These are phyloP conservation scores for Lagopus muta DNA, from an alignment of 2,113 vertebrate genomes.

Conservation along the genomic window DNA sequence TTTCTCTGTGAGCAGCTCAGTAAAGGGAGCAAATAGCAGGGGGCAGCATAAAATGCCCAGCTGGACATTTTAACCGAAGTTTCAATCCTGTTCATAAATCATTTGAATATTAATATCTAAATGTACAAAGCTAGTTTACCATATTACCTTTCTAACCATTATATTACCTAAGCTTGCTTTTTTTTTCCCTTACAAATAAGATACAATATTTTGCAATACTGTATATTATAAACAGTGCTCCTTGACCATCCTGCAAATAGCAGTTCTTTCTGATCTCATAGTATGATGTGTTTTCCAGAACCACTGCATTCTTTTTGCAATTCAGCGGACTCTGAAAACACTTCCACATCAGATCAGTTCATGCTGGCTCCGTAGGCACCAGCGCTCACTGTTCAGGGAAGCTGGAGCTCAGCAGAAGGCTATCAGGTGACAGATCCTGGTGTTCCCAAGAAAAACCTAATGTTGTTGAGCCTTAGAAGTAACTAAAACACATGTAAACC, in stretches of 20 bases:
- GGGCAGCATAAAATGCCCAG: not conserved
- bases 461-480: conserved; percentile 7
- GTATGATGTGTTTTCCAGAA: not conserved
- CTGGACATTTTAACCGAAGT: not conserved
- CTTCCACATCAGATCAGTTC: not conserved
- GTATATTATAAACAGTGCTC: not conserved
- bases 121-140: not conserved
- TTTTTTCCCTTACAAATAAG: not conserved
- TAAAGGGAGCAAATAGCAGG: not conserved
- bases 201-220: not conserved
- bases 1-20: not conserved
- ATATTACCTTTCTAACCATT: not conserved
- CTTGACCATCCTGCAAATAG: not conserved
- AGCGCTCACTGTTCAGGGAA: not conserved
- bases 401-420: not conserved
- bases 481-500: not conserved
- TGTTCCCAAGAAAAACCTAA: not conserved
- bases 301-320: not conserved
- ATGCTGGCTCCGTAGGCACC: not conserved
- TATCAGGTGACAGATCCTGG: accelerated
- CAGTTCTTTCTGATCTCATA: not conserved
- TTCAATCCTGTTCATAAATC: not conserved
- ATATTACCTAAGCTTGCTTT: not conserved
- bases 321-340: not conserved
- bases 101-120: not conserved